Conservation (phyloP, 2,888 invertebrate genomes). For the Spicauda simplicius region DNA sequence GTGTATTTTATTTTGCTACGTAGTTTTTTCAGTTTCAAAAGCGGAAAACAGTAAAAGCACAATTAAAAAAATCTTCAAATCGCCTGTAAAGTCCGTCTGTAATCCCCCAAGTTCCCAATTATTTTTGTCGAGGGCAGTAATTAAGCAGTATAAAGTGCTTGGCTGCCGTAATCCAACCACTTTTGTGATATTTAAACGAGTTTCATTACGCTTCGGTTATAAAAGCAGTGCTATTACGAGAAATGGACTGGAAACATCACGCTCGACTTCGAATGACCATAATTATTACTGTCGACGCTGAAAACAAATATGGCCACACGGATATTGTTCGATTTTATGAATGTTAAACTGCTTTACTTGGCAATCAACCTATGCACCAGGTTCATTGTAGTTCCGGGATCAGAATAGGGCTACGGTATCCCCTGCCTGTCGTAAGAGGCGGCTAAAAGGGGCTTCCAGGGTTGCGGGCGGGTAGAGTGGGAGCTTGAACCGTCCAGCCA, state of each 20-base stretch:
- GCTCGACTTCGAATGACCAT: conserved; percentile 74
- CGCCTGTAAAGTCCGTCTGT: conserved; percentile 67
- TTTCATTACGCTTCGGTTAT: conserved; percentile 81
- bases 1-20: not conserved
- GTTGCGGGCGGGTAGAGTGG: too few species aligned
- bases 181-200: conserved; percentile 83
- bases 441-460: too few species aligned
- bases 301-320: conserved; percentile 49
- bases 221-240: conserved; percentile 78
- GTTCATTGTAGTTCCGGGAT: too few species aligned
- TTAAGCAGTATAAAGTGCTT: conserved; percentile 81
- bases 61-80: conserved; percentile 50
- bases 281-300: conserved; percentile 72
- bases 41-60: conserved; percentile 30
- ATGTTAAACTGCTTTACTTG: too few species aligned
- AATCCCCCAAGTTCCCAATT: conserved; percentile 79
- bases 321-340: conserved; percentile 50
- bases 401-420: too few species aligned
- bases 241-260: conserved; percentile 81
- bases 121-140: conserved; percentile 79
- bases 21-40: conserved; percentile 16
- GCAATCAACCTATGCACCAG: too few species aligned
- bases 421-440: too few species aligned
- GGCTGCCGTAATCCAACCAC: conserved; percentile 78
- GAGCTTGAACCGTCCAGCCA: too few species aligned